Conservation (phyloP, 37 sponge, comb jelly and placozoan genomes). For the Petrosia ficiformis region DNA sequence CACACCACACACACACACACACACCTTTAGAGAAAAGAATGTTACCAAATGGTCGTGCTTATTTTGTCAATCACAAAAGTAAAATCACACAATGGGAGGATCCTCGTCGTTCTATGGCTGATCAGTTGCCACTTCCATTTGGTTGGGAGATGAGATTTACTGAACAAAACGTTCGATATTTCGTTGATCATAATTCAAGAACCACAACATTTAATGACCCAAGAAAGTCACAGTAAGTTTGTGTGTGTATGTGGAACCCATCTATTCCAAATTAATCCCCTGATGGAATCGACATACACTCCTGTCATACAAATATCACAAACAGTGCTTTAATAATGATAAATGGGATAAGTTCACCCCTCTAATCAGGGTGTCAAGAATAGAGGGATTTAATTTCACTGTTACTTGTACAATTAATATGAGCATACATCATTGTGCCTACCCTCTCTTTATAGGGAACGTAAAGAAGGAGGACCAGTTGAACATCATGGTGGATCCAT, state of each 20-base stretch:
- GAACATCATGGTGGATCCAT: constrained; percentile 66
- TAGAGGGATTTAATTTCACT: too few species aligned
- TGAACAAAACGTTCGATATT: constrained; percentile 80
- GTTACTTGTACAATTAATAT: too few species aligned
- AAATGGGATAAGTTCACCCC: too few species aligned
- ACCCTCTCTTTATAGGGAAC: too few species aligned
- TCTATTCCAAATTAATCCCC: too few species aligned
- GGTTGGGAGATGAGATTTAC: constrained; percentile 87
- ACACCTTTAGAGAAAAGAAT: constrained; percentile 65
- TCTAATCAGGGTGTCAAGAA: too few species aligned
- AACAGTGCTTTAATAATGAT: too few species aligned
- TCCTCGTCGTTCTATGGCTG: constrained; percentile 74
- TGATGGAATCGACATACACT: too few species aligned
- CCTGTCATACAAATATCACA: too few species aligned
- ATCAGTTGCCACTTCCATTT: constrained; percentile 81
- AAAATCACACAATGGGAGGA: constrained; percentile 99
- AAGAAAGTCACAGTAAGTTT: background rate
- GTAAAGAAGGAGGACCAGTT: constrained; percentile 30
- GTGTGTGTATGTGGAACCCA: too few species aligned
- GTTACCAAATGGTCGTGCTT: constrained; percentile 75
- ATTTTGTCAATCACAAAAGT: constrained; percentile 97
- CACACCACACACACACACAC: background rate
- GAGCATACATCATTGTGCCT: too few species aligned
- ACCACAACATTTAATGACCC: constrained; percentile 78
- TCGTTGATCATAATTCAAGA: constrained; percentile 88